phyloP scores from a whole-genome alignment of 2,888 invertebrate species.

The Netelia inedita region DNA sequence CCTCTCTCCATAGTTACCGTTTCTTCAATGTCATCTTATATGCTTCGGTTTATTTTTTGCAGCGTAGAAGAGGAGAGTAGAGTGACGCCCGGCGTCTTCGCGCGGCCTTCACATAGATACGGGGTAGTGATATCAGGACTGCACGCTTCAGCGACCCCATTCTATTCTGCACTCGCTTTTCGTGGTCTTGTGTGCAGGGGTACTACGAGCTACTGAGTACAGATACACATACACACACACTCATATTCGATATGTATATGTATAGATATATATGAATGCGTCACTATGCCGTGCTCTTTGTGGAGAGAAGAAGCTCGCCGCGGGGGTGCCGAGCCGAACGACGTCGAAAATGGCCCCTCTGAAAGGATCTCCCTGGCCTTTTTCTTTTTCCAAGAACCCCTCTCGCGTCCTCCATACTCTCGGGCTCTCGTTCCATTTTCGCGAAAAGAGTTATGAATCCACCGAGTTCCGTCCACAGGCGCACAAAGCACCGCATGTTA shows the following conservation, averaged over 20 bases:
- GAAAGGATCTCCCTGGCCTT: slow-evolving; percentile 69
- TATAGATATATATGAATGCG: slow-evolving; percentile 4
- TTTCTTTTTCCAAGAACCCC: slow-evolving; percentile 18
- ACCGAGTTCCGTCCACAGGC: slow-evolving; percentile 28
- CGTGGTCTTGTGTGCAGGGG: background rate
- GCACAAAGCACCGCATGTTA: slow-evolving; percentile 49
- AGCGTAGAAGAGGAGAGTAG: background rate
- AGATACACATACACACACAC: background rate
- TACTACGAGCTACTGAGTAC: background rate
- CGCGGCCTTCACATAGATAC: slow-evolving; percentile 72
- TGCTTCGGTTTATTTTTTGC: slow-evolving; percentile 40
- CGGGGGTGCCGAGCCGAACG: slow-evolving; percentile 64
- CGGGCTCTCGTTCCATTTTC: slow-evolving; percentile 70
- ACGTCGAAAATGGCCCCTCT: slow-evolving; percentile 70
- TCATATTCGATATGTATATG: background rate
- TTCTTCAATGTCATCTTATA: slow-evolving; percentile 22
- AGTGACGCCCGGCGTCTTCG: slow-evolving; percentile 65
- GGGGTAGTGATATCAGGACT: slow-evolving; percentile 78
- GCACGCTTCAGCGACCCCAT: slow-evolving; percentile 78
- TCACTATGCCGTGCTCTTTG: slow-evolving; percentile 47
- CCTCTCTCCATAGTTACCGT: slow-evolving; percentile 16
- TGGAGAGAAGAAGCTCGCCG: slow-evolving; percentile 58
- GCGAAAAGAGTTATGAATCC: slow-evolving; percentile 76
- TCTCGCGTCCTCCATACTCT: slow-evolving; percentile 1
- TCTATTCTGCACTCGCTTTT: slow-evolving; percentile 70